Evolutionary conservation across 2,797 vertebrate species (phyloP).

Genomic region (Phrynocephalus guinanensis): DNA sequence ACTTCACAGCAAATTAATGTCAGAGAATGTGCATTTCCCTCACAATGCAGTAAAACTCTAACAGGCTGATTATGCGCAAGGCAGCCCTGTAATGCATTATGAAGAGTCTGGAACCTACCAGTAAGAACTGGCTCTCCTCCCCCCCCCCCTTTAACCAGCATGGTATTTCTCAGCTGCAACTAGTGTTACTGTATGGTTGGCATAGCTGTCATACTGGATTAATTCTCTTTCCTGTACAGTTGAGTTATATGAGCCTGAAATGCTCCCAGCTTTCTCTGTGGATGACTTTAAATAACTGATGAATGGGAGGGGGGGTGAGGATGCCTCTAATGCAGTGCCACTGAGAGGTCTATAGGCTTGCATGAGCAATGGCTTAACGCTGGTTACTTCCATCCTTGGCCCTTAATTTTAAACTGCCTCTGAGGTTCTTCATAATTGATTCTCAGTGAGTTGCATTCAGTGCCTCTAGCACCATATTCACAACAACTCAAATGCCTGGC

Average conservation of each 20-base stretch:
- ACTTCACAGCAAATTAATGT: too few species aligned
- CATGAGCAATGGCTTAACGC: constrained; percentile 48
- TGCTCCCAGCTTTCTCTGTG: constrained; percentile 52
- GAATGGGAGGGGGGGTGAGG: constrained; percentile 43
- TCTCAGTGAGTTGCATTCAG: constrained; percentile 44
- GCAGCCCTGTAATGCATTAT: too few species aligned
- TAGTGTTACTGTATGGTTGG: constrained; percentile 70
- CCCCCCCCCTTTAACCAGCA: constrained; percentile 10
- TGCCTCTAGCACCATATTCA: constrained; percentile 1
- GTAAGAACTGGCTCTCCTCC: constrained; percentile 61
- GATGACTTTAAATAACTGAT: constrained; percentile 69
- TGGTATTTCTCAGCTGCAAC: constrained; percentile 68
- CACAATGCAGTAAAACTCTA: too few species aligned
- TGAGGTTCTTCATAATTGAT: constrained; percentile 56
- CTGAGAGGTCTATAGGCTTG: constrained; percentile 44
- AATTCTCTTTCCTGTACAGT: constrained; percentile 72
- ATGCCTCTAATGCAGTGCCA: background rate
- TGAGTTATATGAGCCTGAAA: constrained; percentile 64
- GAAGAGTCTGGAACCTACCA: background rate
- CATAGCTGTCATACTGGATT: constrained; percentile 74
- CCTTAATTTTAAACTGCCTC: constrained; percentile 35
- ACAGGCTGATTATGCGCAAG: too few species aligned
- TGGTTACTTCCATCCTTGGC: constrained; percentile 23
- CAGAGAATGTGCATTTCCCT: too few species aligned
- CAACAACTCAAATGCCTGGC: background rate